Conservation (phyloP, 2,797 vertebrate species). For the Sciurus vulgaris region DNA sequence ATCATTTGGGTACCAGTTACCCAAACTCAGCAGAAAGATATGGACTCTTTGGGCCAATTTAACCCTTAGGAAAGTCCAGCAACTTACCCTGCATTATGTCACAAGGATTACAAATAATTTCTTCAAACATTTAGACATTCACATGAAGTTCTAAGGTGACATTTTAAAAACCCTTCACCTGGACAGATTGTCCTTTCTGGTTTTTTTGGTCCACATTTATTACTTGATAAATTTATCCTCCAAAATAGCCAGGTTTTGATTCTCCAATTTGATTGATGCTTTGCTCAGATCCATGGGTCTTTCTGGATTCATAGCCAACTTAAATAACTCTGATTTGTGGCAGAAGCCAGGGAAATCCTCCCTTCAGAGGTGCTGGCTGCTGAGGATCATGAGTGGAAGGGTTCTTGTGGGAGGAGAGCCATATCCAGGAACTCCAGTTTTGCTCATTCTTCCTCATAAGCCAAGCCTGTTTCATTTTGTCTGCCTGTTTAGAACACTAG, state of each 20-base stretch:
- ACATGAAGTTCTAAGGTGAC: background rate
- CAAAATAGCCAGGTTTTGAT: background rate
- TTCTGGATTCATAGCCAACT: background rate
- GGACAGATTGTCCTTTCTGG: background rate
- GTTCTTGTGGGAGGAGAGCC: too few relatives aligned
- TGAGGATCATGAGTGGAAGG: background rate
- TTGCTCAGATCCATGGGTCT: background rate
- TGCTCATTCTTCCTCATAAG: background rate
- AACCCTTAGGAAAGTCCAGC: background rate
- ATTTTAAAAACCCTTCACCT: background rate
- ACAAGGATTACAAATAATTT: background rate
- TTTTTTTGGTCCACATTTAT: background rate
- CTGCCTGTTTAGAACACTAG: background rate
- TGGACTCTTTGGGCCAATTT: background rate
- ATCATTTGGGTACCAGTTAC: background rate
- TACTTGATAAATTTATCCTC: constrained; percentile 10
- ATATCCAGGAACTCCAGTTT: background rate
- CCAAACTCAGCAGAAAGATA: background rate
- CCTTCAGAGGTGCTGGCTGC: background rate
- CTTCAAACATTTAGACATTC: background rate
- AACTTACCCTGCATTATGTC: background rate
- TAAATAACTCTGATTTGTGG: background rate
- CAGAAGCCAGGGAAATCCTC: background rate
- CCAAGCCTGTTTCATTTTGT: background rate
- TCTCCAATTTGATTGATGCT: background rate